Base-by-base conservation (phyloP, 1,140 invertebrate species). In the Drosophila kikkawai region DNA sequence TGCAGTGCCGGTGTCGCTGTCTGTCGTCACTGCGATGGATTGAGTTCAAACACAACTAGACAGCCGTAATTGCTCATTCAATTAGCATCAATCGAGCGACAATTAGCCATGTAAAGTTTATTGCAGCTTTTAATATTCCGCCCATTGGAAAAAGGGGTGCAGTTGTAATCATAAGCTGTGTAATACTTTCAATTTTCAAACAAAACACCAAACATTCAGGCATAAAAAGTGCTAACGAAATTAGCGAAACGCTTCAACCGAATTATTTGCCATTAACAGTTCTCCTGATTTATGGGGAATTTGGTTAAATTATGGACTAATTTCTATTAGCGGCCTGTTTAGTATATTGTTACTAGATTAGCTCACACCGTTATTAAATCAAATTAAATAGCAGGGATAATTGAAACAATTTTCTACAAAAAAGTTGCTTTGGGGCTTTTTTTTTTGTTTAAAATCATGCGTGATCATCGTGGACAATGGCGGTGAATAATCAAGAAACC, bases 81-180 rank as follows among this genome's bases (percentile, higher is more conserved):
- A 84, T 87, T 84, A 85, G 76, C 84, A 74, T 56, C 70, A 59
- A 79, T 87, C 80, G 26, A 37, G 22, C 19, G 41, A 50, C 56
- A 80, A 83, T 84, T 88, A 75, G 32, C 42, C 36, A 60, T 36
- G 48, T 75, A 66, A 77, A 79, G 60, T 53, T 68, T 59, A 61
- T 57, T 58, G 37, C 32, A 42, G 12, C 41, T 34, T 37, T 19
- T 47, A 53, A 42, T 42, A 57, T 56, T 56, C 11, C 13, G 41
- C 36, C 29, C 19, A 36, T 36, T 36, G 5, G 19, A 5, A 19
- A 65, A 57, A 17, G 39, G 34, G 63, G 42, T 41, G 45, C 60
- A 17, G 22, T 19, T 69, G 19, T 34, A 68, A 42, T 34, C 15
- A 26, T 13, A 4, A 51, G 37, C 26, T 45, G 29, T 66, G 11